Evolutionary conservation across 2,888 invertebrate genomes (phyloP).

Genomic region (Andrena camellia): DNA sequence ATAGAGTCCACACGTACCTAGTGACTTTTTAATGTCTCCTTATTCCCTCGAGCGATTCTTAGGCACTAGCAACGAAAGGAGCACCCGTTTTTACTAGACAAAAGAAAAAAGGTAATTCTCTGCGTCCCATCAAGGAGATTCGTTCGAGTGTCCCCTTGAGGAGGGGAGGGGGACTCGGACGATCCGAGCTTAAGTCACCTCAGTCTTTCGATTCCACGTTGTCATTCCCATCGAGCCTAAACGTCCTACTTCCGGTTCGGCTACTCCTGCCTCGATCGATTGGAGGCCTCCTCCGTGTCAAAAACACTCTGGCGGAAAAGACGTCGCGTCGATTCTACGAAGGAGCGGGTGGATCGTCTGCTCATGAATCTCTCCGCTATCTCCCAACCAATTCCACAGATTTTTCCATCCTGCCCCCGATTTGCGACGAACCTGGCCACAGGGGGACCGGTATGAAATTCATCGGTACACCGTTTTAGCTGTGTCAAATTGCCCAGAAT

Average conservation of each 20-base stretch:
- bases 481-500: neutral
- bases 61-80: neutral
- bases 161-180: slow-evolving; percentile 6
- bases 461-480: neutral
- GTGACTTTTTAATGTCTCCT: neutral
- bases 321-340: slow-evolving; percentile 58
- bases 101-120: slow-evolving; percentile 24
- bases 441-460: neutral
- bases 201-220: slow-evolving; percentile 46
- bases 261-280: slow-evolving; percentile 72
- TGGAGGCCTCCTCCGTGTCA: slow-evolving; percentile 64
- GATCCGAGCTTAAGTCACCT: slow-evolving; percentile 53
- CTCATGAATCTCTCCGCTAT: slow-evolving; percentile 58
- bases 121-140: slow-evolving; percentile 38
- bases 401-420: neutral
- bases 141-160: slow-evolving; percentile 16
- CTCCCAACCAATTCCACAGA: slow-evolving; percentile 25
- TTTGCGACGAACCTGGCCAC: neutral
- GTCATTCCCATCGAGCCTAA: slow-evolving; percentile 66
- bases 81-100: neutral
- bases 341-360: slow-evolving; percentile 34
- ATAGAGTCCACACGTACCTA: neutral
- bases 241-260: slow-evolving; percentile 73
- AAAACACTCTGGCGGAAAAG: slow-evolving; percentile 67
- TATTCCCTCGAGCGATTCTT: neutral